phyloP scores from a whole-genome alignment of 2,797 vertebrate genomes.

The Octomys mimax region DNA sequence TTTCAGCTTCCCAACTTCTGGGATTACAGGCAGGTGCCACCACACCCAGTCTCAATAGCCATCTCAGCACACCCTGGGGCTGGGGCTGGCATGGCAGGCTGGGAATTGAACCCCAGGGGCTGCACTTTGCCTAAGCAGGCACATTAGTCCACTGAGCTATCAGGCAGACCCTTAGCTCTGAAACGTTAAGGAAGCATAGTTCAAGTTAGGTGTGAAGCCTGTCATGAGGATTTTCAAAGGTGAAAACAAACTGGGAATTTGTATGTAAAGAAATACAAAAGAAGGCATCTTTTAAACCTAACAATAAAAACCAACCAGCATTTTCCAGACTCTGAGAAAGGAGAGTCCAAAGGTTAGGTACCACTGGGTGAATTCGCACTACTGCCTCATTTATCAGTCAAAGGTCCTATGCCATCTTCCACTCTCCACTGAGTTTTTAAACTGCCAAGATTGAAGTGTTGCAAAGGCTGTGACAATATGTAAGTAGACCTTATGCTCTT shows the following conservation, averaged over 20 bases:
- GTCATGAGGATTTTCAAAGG: background rate
- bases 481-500: background rate
- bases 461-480: background rate
- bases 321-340: background rate
- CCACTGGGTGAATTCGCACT: background rate
- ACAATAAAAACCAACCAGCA: background rate
- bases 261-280: background rate
- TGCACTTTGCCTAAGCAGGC: no score
- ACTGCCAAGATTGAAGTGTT: background rate
- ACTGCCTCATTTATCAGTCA: background rate
- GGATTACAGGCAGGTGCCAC: no score
- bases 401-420: background rate
- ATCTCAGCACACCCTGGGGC: no score
- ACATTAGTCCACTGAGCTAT: no score
- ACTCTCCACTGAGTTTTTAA: background rate
- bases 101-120: no score
- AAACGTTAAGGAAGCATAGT: no score
- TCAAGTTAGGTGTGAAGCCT: background rate
- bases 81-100: no score
- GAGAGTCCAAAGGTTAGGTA: background rate
- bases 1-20: no score
- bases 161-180: no score
- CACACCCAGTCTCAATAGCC: no score
- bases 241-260: background rate
- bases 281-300: background rate